Evolutionary conservation across 2,113 vertebrate genomes (phyloP).

Genomic region (Micromys minutus): DNA sequence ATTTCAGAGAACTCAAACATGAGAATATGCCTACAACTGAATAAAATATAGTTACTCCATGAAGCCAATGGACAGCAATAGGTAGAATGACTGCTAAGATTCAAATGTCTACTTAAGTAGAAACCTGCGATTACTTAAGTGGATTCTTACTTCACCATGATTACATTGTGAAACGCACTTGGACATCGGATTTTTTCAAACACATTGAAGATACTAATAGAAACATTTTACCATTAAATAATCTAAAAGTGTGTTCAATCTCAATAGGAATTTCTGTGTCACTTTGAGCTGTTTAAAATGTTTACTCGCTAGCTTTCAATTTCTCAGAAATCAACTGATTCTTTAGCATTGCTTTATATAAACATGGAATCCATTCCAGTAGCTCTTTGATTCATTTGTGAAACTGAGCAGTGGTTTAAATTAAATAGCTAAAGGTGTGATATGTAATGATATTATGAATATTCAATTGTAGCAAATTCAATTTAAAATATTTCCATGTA

Average conservation of each 20-base stretch:
- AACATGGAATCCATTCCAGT: constrained; percentile 36
- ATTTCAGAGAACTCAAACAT: constrained; percentile 24
- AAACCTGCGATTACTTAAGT: constrained; percentile 47
- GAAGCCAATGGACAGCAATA: neutral
- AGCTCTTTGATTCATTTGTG: constrained; percentile 39
- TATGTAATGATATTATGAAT: neutral
- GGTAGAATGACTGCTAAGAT: neutral
- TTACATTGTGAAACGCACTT: constrained; percentile 45
- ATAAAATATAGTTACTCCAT: constrained; percentile 17
- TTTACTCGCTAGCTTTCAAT: constrained; percentile 24
- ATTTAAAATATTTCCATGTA: constrained; percentile 46
- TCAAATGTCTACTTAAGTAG: constrained; percentile 3
- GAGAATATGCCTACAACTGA: constrained; percentile 4
- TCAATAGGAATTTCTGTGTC: constrained; percentile 27
- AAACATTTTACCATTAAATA: constrained; percentile 50
- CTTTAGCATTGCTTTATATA: constrained; percentile 15
- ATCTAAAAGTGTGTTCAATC: constrained; percentile 24
- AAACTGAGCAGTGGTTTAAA: constrained; percentile 44
- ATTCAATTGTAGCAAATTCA: constrained; percentile 27
- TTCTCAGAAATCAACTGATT: constrained; percentile 34
- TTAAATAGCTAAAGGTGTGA: neutral
- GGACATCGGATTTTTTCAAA: constrained; percentile 31
- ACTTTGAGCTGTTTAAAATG: constrained; percentile 46
- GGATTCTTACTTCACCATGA: constrained; percentile 22
- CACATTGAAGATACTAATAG: constrained; percentile 32